phyloP scores from a whole-genome alignment of 2,797 vertebrate species.

The Eurystomus glaucurus region DNA sequence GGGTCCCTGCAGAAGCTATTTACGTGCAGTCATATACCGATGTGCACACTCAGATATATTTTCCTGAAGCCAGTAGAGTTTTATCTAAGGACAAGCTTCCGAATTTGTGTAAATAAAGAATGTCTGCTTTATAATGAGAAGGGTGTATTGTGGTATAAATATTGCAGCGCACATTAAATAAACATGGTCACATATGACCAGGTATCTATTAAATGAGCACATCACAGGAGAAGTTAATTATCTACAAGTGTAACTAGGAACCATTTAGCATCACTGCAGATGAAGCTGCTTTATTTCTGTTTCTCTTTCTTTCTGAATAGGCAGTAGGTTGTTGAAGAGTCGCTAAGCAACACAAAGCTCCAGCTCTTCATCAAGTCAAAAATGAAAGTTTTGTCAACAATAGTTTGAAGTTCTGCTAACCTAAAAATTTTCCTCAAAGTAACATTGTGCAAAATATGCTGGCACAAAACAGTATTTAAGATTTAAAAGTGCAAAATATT shows the following conservation, averaged over 20 bases:
- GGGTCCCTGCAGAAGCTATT: not conserved
- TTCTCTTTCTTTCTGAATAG: slow-evolving; percentile 40
- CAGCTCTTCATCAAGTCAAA: not conserved
- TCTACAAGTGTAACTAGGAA: slow-evolving; percentile 15
- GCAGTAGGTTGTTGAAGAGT: not conserved
- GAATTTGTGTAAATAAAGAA: not conserved
- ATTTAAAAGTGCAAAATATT: not conserved
- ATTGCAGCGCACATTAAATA: slow-evolving; percentile 59
- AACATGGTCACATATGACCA: slow-evolving; percentile 61
- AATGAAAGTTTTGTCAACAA: not conserved
- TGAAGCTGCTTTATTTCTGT: slow-evolving; percentile 58
- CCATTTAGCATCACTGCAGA: slow-evolving; percentile 28
- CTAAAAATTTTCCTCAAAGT: not conserved
- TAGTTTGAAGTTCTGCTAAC: not conserved
- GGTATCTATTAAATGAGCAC: slow-evolving; percentile 60
- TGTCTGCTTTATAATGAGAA: slow-evolving; percentile 39
- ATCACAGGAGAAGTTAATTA: slow-evolving; percentile 64
- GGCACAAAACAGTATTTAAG: not conserved
- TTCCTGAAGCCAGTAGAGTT: slow-evolving; percentile 22
- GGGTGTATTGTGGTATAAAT: slow-evolving; percentile 28
- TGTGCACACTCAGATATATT: not conserved
- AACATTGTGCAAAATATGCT: not conserved
- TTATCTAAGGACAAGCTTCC: slow-evolving; percentile 2
- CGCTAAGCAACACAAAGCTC: slow-evolving; percentile 6
- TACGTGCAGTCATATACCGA: not conserved